phyloP scores from a whole-genome alignment of 2,888 invertebrate genomes.

The Lampropteryx suffumata region DNA sequence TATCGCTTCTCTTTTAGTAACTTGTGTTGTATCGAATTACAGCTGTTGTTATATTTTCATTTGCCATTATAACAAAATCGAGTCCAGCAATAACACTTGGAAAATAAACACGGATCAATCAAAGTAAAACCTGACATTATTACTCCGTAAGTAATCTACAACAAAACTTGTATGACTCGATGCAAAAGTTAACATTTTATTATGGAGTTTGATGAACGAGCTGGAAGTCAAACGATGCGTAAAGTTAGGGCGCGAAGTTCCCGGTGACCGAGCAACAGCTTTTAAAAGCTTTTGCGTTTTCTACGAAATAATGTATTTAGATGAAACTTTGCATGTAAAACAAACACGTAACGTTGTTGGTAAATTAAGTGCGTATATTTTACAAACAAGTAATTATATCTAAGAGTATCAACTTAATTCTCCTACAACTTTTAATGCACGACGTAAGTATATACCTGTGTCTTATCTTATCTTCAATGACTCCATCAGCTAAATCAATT shows the following conservation, averaged over 20 bases:
- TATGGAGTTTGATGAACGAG: constrained; percentile 30
- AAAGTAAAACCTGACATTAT: constrained; percentile 5
- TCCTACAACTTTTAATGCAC: too few species aligned
- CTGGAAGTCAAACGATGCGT: constrained; percentile 28
- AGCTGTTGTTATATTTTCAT: too few species aligned
- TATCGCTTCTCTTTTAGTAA: too few species aligned
- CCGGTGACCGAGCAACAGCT: constrained; percentile 24
- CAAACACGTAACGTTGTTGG: constrained; percentile 1
- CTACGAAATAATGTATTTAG: constrained; percentile 14
- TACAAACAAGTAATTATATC: background rate
- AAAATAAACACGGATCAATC: background rate
- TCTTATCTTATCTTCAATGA: too few species aligned
- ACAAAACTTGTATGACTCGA: constrained; percentile 2
- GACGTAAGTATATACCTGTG: too few species aligned
- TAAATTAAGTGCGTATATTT: constrained; percentile 1
- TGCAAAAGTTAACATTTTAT: constrained; percentile 20
- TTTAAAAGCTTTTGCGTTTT: constrained; percentile 30
- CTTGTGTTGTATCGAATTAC: too few species aligned
- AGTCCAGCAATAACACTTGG: too few species aligned
- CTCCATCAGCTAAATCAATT: too few species aligned
- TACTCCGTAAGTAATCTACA: constrained; percentile 8
- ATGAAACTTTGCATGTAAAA: constrained; percentile 15
- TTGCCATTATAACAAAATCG: too few species aligned
- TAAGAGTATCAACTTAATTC: too few species aligned
- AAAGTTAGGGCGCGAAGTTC: constrained; percentile 20